A percentile compares a stretch with the other conserved stretches of the same genome.
Evolutionary conservation across 2,888 invertebrate species (phyloP).

Genomic region (Cryptops parisi): DNA sequence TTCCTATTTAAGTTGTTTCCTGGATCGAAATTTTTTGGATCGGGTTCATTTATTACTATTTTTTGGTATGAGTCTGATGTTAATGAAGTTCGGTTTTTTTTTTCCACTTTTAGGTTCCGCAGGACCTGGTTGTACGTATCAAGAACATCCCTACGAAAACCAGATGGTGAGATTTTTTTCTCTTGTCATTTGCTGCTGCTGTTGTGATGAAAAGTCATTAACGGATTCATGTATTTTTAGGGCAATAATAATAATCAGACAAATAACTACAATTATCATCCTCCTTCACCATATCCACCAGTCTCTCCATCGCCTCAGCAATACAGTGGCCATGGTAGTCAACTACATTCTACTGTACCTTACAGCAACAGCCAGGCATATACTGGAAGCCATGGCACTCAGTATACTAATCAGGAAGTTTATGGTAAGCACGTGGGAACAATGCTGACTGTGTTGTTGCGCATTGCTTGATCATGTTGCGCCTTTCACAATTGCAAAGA

Average conservation of each 20-base stretch:
- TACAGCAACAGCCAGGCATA: constrained; percentile 12
- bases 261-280: constrained; percentile 12
- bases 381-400: constrained; percentile 8
- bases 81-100: no score
- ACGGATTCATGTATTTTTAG: no score
- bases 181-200: no score
- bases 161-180: constrained; percentile 11
- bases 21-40: no score
- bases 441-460: no score
- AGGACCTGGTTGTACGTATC: constrained; percentile 11
- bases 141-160: constrained; percentile 13
- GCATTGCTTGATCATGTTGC: no score
- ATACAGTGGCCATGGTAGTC: constrained; percentile 5
- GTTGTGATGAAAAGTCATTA: no score
- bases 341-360: constrained; percentile 11
- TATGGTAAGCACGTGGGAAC: background rate
- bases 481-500: no score
- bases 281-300: constrained; percentile 12
- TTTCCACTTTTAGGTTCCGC: constrained; percentile 9
- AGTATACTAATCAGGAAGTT: background rate
- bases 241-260: background rate
- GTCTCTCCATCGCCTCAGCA: constrained; percentile 7
- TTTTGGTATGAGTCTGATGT: no score
- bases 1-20: no score
- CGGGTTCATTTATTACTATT: no score